Evolutionary conservation across 2,888 invertebrate genomes (phyloP).

Genomic region (Tridacna crocea): DNA sequence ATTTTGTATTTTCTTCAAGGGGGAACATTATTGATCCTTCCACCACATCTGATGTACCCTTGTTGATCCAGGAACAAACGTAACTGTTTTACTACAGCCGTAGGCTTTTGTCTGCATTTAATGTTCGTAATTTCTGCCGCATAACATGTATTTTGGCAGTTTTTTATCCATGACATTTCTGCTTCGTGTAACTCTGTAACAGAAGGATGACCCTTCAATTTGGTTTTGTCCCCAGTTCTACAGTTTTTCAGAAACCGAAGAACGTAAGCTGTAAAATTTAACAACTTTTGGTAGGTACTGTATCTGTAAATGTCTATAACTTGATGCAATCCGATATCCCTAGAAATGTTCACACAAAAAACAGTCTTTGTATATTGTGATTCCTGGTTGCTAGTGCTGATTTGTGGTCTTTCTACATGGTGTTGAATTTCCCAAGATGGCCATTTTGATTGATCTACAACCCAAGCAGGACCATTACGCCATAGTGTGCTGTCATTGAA

Average conservation of each 20-base stretch:
- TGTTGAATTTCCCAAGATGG: neutral
- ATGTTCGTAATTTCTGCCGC: too few species aligned
- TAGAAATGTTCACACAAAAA: neutral
- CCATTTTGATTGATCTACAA: conserved; percentile 9
- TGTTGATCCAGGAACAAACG: neutral
- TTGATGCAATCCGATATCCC: neutral
- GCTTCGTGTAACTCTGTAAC: too few species aligned
- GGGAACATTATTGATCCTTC: conserved; percentile 29
- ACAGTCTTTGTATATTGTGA: neutral
- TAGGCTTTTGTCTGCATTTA: too few species aligned
- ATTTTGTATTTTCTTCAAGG: conserved; percentile 20
- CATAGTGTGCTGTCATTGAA: conserved; percentile 27
- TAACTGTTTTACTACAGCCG: too few species aligned
- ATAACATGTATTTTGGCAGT: too few species aligned
- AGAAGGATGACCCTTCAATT: too few species aligned
- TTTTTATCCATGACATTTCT: too few species aligned
- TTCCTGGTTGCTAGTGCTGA: neutral
- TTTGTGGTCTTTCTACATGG: too few species aligned
- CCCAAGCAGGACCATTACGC: conserved; percentile 31
- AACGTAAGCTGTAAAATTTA: conserved; percentile 26
- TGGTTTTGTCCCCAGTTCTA: too few species aligned
- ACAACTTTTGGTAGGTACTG: conserved; percentile 19
- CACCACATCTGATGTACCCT: conserved; percentile 6
- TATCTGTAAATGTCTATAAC: conserved; percentile 6
- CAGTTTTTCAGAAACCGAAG: too few species aligned